Percentiles rank a stretch among this genome's conserved stretches.
phyloP scores from a whole-genome alignment of 2,113 vertebrate genomes.

The Ceuthmochares aereus region DNA sequence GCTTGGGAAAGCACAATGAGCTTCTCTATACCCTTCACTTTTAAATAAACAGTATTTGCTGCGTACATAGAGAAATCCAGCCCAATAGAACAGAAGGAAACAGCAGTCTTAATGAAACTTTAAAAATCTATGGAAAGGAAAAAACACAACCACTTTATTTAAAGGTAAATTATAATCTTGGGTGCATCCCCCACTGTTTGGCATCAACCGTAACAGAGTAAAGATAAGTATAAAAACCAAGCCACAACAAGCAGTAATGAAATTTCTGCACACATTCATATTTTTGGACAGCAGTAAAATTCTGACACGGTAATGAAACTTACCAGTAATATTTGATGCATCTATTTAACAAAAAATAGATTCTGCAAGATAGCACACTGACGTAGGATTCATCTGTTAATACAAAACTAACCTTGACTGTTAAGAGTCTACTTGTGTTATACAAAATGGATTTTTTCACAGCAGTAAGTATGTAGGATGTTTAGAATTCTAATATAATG shows the following conservation, averaged over 20 bases:
- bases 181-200: not conserved
- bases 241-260: not conserved
- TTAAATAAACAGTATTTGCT: not conserved
- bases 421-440: not conserved
- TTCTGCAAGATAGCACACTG: not conserved
- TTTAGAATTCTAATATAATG: not conserved
- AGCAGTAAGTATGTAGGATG: not conserved
- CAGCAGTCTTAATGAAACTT: not conserved
- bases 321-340: conserved; percentile 23
- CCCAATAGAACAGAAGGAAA: not conserved
- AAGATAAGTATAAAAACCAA: conserved; percentile 6
- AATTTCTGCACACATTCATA: not conserved
- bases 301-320: conserved; percentile 52
- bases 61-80: not conserved
- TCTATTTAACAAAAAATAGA: conserved; percentile 52
- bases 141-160: conserved; percentile 21
- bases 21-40: not conserved
- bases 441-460: not conserved
- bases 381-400: not conserved
- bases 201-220: not conserved
- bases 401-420: not conserved
- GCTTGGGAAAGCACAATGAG: not conserved
- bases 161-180: not conserved
- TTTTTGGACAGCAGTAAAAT: not conserved
- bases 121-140: not conserved